phyloP scores from a whole-genome alignment of 2,888 invertebrate species.

The Azorinus chamasolen region DNA sequence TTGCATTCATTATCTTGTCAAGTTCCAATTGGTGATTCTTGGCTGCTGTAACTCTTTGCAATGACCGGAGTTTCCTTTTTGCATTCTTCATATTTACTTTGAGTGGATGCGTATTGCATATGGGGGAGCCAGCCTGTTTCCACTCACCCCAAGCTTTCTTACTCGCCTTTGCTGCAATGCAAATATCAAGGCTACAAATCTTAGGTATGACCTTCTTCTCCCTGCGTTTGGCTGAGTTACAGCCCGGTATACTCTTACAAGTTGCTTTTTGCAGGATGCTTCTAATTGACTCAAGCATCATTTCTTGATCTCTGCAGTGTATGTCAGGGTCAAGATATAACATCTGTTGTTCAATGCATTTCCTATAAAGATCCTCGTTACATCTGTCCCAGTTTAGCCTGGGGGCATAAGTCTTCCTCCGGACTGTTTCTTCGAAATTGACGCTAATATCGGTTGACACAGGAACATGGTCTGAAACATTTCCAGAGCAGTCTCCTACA shows the following conservation, averaged over 20 bases:
- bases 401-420: too few species aligned
- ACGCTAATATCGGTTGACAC: not conserved
- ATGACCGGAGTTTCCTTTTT: not conserved
- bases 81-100: not conserved
- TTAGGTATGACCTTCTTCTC: not conserved
- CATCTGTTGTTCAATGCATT: too few species aligned
- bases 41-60: not conserved
- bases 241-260: not conserved
- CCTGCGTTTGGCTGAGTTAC: too few species aligned
- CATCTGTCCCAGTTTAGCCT: not conserved
- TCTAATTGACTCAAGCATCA: too few species aligned
- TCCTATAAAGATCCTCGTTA: too few species aligned
- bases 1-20: too few species aligned
- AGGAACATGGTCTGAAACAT: constrained; percentile 4
- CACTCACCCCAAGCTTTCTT: not conserved
- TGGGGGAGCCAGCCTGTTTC: not conserved
- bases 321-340: too few species aligned
- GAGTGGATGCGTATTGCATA: not conserved
- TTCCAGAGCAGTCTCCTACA: not conserved
- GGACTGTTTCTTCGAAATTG: too few species aligned
- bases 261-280: too few species aligned
- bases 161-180: not conserved
- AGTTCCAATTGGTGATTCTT: too few species aligned
- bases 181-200: not conserved
- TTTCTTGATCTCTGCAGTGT: too few species aligned